Evolutionary conservation across 2,797 vertebrate genomes (phyloP).

Genomic region (Apogon hyalosoma): DNA sequence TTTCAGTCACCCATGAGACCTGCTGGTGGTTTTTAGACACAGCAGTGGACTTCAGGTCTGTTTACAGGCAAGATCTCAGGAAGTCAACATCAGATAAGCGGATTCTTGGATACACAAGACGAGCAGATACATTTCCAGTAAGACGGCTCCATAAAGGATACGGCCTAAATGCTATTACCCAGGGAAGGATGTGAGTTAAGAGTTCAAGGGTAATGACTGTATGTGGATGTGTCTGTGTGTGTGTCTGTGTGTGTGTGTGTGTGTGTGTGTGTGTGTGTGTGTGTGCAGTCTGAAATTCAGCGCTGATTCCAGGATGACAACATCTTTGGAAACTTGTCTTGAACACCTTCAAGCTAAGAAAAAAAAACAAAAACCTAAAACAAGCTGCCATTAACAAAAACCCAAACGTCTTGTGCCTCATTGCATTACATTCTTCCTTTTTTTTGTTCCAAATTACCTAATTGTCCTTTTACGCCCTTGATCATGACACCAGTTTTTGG

Average conservation of each 20-base stretch:
- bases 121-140: slow-evolving; percentile 72
- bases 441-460: slow-evolving; percentile 46
- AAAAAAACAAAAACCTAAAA: slow-evolving; percentile 8
- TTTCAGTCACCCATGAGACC: slow-evolving; percentile 67
- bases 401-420: slow-evolving; percentile 29
- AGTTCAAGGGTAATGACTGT: slow-evolving; percentile 65
- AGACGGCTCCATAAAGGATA: slow-evolving; percentile 53
- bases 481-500: slow-evolving; percentile 54
- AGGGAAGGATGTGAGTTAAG: slow-evolving; percentile 68
- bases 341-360: slow-evolving; percentile 27
- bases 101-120: slow-evolving; percentile 76
- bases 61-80: slow-evolving; percentile 77
- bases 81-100: slow-evolving; percentile 81
- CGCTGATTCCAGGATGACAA: slow-evolving; percentile 50
- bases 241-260: slow-evolving; percentile 16
- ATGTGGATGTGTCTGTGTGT: slow-evolving; percentile 6
- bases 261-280: slow-evolving; percentile 1
- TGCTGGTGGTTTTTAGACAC: slow-evolving; percentile 50
- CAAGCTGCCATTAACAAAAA: slow-evolving; percentile 37
- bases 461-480: slow-evolving; percentile 52
- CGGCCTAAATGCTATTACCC: slow-evolving; percentile 55
- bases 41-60: slow-evolving; percentile 63
- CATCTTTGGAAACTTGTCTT: slow-evolving; percentile 51
- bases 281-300: slow-evolving; percentile 7
- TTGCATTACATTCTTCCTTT: slow-evolving; percentile 13